Base-by-base conservation (phyloP, 1,140 invertebrate species). In the Leptinotarsa texana region DNA sequence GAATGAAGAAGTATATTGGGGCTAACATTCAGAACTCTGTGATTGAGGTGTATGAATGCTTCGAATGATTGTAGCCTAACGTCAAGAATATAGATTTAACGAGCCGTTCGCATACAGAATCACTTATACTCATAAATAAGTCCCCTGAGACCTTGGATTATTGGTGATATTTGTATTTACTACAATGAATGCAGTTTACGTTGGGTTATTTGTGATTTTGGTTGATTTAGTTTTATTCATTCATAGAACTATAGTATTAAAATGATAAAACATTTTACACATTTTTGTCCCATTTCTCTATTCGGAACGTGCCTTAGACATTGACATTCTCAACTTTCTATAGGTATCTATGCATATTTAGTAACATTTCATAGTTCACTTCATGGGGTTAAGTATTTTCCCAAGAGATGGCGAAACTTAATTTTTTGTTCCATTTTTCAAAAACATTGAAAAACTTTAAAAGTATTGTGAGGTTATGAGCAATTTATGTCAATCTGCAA, bases 381-480 rank as follows among this genome's bases (percentile, higher is more conserved):
- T 57, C 15, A 17, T 0, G 51, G n/a, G n/a, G 15, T 57, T 18
- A 57, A 57, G 6, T 57, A 3, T 57, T 57, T 57, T 6, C 13
- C 51, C 17, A 18, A 17, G 2, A 57, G 51, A 57, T 57, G 51
- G 51, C 51, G 13, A 57, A 57, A 13, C 51, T 4, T 57, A 17
- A 57, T 57, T 57, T 57, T 57, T 57, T 57, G 51, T 57, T 57
- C 51, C 15, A 4, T 17, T 57, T 57, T 18, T 57, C 51, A 57
- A 57, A 57, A 57, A 57, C 51, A 17, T 57, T 18, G 51, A 57
- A 57, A 67, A 67, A 67, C 24, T 67, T n/a, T 11, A 11, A 67
- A 24, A 67, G 42, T 42, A 67, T 67, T 24, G 65, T 42, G 65
- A 67, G 24, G 65, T 67, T 67, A 67, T 67, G 65, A 13, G 27